Percentiles rank a stretch among this genome's conserved stretches.
These are phyloP conservation scores for Campopleginae sp. DNA, from an alignment of 2,888 invertebrate species.

Conservation along the genomic window DNA sequence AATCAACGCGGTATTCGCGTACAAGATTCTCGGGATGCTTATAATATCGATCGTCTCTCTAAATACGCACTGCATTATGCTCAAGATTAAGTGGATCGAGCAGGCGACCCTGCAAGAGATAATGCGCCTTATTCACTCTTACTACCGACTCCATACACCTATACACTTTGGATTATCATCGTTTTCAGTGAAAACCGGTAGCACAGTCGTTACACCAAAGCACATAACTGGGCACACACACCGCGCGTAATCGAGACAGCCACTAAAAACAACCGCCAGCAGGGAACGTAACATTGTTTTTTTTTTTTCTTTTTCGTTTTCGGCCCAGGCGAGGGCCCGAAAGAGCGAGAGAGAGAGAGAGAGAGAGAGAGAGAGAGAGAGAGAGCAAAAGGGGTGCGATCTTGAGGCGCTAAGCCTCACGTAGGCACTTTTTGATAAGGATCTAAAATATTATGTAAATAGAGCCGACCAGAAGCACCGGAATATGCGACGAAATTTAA, in stretches of 20 bases:
- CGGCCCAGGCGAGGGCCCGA: not conserved
- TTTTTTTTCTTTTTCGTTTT: conserved; percentile 34
- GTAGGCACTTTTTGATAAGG: conserved; percentile 71
- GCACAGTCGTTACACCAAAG: conserved; percentile 63
- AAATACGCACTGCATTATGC: conserved; percentile 54
- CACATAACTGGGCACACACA: conserved; percentile 63
- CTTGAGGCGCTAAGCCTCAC: conserved; percentile 70
- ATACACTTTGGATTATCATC: conserved; percentile 41
- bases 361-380: conserved; percentile 10
- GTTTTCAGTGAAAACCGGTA: conserved; percentile 66
- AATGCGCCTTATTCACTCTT: conserved; percentile 56
- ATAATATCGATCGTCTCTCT: conserved; percentile 46
- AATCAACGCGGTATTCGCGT: conserved; percentile 37
- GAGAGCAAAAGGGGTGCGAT: conserved; percentile 60
- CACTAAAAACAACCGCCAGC: not conserved
- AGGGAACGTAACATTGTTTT: conserved; percentile 10
- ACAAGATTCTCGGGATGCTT: conserved; percentile 52
- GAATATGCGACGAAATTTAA: conserved; percentile 32
- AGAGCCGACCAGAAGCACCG: conserved; percentile 68
- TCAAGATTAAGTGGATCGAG: conserved; percentile 51
- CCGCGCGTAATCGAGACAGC: conserved; percentile 54
- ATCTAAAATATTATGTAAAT: conserved; percentile 82
- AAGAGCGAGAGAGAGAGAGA: conserved; percentile 23
- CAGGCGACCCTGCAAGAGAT: conserved; percentile 47
- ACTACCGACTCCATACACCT: not conserved